phyloP scores from a whole-genome alignment of 2,797 vertebrate species.

The Urocyon cinereoargenteus region DNA sequence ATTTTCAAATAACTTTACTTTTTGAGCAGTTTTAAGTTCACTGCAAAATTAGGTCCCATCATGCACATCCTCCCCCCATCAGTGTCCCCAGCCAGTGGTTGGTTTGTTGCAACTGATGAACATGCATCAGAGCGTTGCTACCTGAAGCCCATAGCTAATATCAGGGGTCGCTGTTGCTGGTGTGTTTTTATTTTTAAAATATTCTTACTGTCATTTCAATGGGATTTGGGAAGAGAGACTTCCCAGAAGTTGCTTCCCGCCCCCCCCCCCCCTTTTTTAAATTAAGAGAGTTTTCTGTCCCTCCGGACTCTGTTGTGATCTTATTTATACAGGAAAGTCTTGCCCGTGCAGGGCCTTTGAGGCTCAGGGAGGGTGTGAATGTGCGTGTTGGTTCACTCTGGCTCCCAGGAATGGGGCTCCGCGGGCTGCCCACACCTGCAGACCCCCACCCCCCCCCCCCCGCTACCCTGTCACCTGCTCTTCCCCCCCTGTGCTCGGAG shows the following conservation, averaged over 20 bases:
- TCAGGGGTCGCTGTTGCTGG: background rate
- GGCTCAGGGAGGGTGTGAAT: rapidly evolving
- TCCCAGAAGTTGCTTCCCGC: background rate
- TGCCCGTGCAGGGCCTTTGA: background rate
- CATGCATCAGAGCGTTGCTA: rapidly evolving
- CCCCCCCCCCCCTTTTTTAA: background rate
- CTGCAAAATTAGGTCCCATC: background rate
- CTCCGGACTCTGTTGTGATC: background rate
- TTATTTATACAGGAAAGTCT: background rate
- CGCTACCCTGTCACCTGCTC: background rate
- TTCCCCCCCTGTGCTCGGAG: background rate
- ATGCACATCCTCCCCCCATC: rapidly evolving
- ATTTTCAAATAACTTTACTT: background rate
- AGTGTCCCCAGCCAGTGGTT: rapidly evolving
- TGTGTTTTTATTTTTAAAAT: background rate
- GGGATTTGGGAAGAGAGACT: background rate
- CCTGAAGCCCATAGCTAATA: background rate
- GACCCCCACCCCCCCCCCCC: rapidly evolving
- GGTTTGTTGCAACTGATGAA: rapidly evolving
- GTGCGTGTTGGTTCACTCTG: background rate
- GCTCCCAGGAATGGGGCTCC: background rate
- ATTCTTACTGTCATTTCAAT: background rate
- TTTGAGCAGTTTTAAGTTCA: background rate
- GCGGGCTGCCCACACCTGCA: background rate
- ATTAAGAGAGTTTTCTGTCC: background rate